Evolutionary conservation across 2,797 vertebrate species (phyloP), one percentile per base, ranked within the genome.

Genomic region (Channallabes apus): DNA sequence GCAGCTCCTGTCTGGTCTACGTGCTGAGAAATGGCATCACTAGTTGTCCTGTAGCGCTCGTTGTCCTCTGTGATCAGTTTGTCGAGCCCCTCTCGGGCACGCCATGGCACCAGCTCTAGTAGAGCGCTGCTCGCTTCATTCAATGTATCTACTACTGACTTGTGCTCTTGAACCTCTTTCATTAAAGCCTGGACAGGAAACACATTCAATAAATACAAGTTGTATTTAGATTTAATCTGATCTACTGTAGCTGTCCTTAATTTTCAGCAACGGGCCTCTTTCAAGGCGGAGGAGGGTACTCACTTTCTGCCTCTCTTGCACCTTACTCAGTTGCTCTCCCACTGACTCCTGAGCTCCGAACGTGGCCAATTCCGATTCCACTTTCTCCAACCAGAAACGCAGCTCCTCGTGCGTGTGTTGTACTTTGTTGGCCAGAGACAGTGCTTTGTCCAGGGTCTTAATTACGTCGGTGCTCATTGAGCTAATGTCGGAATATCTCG

Each of bases 71-170:
- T 95, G 86, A 99, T 95, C 92, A 97, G 93, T 88, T 96, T 97
- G 93, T 99, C 97, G 22, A 99, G 96, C 3, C 96, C 95, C 91
- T 98, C 98, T 73, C 98, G 94, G 0, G 96, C 96, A 88, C 98
- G 95, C 98, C 98, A 99, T 0, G 98, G 98, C 68, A 99, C 97
- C 86, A 99, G 93, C 86, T 99, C 98, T 91, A 99, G 91, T 61
- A 99, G 95, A 54, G 96, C 96, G 58, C 93, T 92, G 92, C 97
- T 97, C 81, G 97, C 93, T 88, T 99, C 97, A 85, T 99, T 99
- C 84, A 99, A 91, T 32, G 94, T 95, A 90, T 99, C 97, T 89
- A 99, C 69, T 80, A 94, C 91, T 51, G 92, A 88, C 91, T 96
- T 98, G 89, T 94, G 95, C 56, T 92, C 94, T 91, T 95, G 96